Conservation (phyloP, 2,113 vertebrate species). For the Agapornis roseicollis region DNA sequence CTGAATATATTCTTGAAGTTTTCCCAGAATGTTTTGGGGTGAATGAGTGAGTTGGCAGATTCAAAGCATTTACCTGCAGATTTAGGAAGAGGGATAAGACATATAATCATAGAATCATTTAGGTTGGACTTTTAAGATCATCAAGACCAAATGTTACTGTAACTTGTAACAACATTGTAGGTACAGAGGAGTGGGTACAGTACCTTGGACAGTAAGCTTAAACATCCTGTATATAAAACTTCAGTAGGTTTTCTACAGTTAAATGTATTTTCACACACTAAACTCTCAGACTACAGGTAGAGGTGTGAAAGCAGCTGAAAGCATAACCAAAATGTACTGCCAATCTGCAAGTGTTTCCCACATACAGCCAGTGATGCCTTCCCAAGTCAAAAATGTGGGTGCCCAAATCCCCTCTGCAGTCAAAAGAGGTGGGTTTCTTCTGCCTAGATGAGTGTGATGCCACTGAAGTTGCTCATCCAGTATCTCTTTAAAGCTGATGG, state of each 20-base stretch:
- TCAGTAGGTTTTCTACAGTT: not conserved
- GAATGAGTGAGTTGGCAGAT: not conserved
- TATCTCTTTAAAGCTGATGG: not conserved
- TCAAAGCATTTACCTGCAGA: not conserved
- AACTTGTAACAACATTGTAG: not conserved
- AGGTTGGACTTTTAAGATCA: not conserved
- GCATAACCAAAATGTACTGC: not conserved
- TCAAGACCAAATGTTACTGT: not conserved
- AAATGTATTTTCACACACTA: not conserved
- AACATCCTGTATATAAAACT: not conserved
- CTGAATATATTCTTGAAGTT: not conserved
- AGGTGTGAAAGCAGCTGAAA: not conserved
- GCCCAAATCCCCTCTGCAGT: not conserved
- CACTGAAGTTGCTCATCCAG: not conserved
- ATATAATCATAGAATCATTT: not conserved
- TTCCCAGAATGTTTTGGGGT: not conserved
- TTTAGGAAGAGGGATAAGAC: conserved; percentile 1
- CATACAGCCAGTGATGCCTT: not conserved
- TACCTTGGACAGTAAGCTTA: not conserved
- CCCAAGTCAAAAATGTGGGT: not conserved
- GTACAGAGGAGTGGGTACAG: not conserved
- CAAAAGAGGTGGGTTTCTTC: not conserved
- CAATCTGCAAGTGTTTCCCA: not conserved
- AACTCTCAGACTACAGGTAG: not conserved
- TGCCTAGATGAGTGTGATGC: not conserved